Evolutionary conservation across 2,113 vertebrate genomes (phyloP), one percentile per base, ranked within the genome.

Genomic region (Saiga tatarica): DNA sequence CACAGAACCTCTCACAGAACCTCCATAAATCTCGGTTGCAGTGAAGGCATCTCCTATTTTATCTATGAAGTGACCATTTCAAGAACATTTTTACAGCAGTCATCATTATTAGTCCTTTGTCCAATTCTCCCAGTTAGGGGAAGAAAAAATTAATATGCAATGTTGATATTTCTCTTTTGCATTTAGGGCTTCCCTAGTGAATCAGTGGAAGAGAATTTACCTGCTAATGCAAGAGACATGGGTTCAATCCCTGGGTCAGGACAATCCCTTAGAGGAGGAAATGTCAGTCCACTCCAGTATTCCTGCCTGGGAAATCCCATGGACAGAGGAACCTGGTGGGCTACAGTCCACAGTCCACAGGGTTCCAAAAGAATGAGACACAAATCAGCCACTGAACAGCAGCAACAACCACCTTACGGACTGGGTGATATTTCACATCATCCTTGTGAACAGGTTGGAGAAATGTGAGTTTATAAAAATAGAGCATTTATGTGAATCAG

Each of bases 11-110:
- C 94, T 71, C n/a, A 12, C n/a, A 36, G 19, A 71, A 39, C 23
- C n/a, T 71, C 67, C 62, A 78, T 82, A 96, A 97, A 98, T 98
- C 96, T 98, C 42, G 0, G 89, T 42, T 71, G 42, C 60, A 71
- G 85, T 45, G 45, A 89, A 92, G 42, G 6, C n/a, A 39, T 33
- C 39, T 86, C 28, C 71, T 89, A 42, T 55, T 76, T 87, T 74
- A 53, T 81, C 93, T 74, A 45, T 19, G 33, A 96, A 89, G 53
- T 47, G 17, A 78, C 10, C 64, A 26, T 90, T 85, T 33, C 39
- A 39, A 92, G 53, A 87, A 26, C 67, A 71, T 89, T 87, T 71
- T 93, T 36, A 74, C 2, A 55, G n/a, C 33, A 45, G 64, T 52
- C 36, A 25, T 74, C 15, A 47, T 26, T 60, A 76, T 64, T 78